Evolutionary conservation across 2,113 vertebrate genomes (phyloP), one percentile per base, ranked within the genome.

Genomic region (Meleagris gallopavo): DNA sequence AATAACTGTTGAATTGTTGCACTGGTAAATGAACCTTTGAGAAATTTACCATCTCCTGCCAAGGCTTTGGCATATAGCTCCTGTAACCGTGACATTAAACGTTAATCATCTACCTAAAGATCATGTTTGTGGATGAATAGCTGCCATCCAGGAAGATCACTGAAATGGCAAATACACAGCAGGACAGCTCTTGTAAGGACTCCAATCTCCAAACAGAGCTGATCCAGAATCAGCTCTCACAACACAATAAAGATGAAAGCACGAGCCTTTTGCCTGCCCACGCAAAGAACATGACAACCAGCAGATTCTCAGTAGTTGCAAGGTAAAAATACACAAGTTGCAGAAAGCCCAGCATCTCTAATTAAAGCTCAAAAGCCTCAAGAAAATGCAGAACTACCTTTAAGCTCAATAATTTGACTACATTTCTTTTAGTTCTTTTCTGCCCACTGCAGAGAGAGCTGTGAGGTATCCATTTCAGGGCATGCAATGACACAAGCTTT

Each of bases 231-330:
- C 34, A 24, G 41, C 61, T 89, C 74, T 70, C 66, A 20, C 6
- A 0, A 38, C 34, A 36, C 13, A 5, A 17, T 0, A 9, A 25
- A 36, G 66, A 64, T 32, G 2, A 40, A 58, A 81, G 46, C 15
- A 46, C 0, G 0, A 54, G 9, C 2, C 11, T 30, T 32, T 5
- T 57, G 30, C 13, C 27, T 19, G 25, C 9, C 70, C 40, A 52
- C 29, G 29, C 8, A 29, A 5, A 91, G 45, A 84, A 78, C 6
- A 19, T 4, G 1, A 34, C 15, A n/a, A 50, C n/a, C 55, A 58
- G 30, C 10, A 73, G 38, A 69, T 32, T 15, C 30, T 57, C 25
- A 18, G 52, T 9, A 55, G 9, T 17, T 40, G 38, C 21, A 27
- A 54, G 38, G 15, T 10, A 43, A 29, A 50, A 73, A 13, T 22